A percentile compares a stretch with the other conserved stretches of the same genome.
Evolutionary conservation across 2,888 invertebrate species (phyloP).

Genomic region (Drosophila helvetica): DNA sequence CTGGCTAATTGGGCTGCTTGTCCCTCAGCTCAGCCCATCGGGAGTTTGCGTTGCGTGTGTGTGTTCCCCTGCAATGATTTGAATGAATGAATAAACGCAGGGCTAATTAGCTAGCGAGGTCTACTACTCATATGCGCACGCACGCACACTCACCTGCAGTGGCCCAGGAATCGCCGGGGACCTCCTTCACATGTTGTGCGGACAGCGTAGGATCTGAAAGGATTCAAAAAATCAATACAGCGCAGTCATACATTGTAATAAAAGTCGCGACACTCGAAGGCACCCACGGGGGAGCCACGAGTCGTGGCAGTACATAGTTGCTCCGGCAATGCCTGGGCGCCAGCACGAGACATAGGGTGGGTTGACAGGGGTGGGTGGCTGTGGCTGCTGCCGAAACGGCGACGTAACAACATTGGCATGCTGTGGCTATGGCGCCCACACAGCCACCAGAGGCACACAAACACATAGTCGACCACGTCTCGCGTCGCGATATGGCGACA

Average conservation of each 20-base stretch:
- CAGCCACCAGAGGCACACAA: conserved; percentile 53
- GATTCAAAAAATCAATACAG: conserved; percentile 51
- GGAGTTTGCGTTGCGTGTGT: conserved; percentile 22
- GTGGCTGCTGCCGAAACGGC: conserved; percentile 27
- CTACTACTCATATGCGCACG: conserved; percentile 6
- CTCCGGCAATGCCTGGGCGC: conserved; percentile 36
- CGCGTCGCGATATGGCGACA: conserved; percentile 45
- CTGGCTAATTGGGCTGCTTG: conserved; percentile 43
- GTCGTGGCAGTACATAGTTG: conserved; percentile 29
- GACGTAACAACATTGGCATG: conserved; percentile 72
- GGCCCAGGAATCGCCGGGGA: conserved; percentile 17
- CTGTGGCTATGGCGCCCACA: conserved; percentile 48
- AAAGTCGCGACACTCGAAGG: conserved; percentile 40
- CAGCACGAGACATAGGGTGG: conserved; percentile 41
- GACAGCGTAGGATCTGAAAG: conserved; percentile 24
- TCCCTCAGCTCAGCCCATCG: conserved; percentile 5
- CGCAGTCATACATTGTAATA: conserved; percentile 26
- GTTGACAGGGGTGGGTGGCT: conserved; percentile 14
- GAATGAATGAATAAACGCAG: conserved; percentile 31
- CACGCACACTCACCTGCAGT: conserved; percentile 24
- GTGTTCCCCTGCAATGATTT: conserved; percentile 22
- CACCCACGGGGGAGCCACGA: conserved; percentile 10
- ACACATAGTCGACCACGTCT: conserved; percentile 12
- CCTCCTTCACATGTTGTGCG: conserved; percentile 12
- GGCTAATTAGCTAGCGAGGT: background rate